phyloP scores from a whole-genome alignment of 1,140 invertebrate genomes.

The Drosophila takahashii region DNA sequence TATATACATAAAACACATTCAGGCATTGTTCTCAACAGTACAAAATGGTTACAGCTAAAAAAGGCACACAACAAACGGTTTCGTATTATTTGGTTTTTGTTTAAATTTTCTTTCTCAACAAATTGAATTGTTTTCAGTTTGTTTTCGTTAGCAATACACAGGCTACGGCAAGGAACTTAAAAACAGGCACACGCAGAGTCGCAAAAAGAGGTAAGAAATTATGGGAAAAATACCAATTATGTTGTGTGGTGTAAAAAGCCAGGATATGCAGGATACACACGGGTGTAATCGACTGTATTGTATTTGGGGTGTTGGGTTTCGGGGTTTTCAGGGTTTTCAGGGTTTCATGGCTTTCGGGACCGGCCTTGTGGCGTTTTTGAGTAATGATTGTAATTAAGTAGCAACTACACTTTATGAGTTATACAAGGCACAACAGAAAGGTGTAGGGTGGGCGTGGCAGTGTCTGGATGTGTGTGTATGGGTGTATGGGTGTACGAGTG shows the following conservation, averaged over 20 bases:
- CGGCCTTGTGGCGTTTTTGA: conserved; percentile 68
- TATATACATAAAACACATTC: conserved; percentile 68
- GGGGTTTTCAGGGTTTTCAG: background rate
- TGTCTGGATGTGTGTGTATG: conserved; percentile 29
- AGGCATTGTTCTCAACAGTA: conserved; percentile 65
- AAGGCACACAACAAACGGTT: conserved; percentile 73
- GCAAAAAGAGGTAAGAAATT: conserved; percentile 56
- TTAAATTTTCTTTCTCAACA: conserved; percentile 27
- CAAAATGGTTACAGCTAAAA: conserved; percentile 68
- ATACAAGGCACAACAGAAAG: conserved; percentile 75
- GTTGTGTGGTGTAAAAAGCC: conserved; percentile 46
- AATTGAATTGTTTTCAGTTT: conserved; percentile 45
- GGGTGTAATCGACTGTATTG: conserved; percentile 25
- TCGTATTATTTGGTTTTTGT: conserved; percentile 42
- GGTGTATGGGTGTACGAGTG: conserved; percentile 17
- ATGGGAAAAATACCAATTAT: conserved; percentile 59
- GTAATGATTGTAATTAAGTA: conserved; percentile 82
- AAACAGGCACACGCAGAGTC: conserved; percentile 66
- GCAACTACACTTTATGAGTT: conserved; percentile 78
- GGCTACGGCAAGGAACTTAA: conserved; percentile 48
- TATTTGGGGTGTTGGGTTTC: background rate
- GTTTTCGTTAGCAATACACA: conserved; percentile 48
- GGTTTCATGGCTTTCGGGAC: conserved; percentile 9
- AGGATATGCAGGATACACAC: conserved; percentile 51
- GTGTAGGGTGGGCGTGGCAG: conserved; percentile 47